Evolutionary conservation across 2,113 vertebrate genomes (phyloP), one percentile per base, ranked within the genome.

Genomic region (Hippocampus barbouri): DNA sequence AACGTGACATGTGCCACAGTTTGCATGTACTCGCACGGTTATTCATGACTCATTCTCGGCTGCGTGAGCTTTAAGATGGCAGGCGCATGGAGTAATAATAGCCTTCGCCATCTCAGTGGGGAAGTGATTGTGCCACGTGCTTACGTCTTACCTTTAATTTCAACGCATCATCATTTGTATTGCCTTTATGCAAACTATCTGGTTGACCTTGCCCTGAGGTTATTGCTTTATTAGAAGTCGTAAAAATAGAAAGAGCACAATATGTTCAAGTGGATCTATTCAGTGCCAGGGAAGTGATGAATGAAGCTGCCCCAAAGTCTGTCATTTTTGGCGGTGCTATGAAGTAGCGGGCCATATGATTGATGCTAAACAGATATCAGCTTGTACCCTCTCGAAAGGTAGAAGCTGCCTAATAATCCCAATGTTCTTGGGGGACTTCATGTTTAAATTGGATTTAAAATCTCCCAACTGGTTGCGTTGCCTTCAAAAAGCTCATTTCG

Each of bases 1-100:
- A 87, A 85, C 76, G 61, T 78, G 76, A 59, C 69, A 15, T 77
- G 71, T 76, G 69, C 75, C 63, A 80, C 49, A 6, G 34, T 30
- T 54, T 30, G 56, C 64, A 27, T 18, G 16, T 27, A 66, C 59
- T 30, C 34, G 59, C 9, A 8, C 59, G 16, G 16, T 9, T 9
- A 61, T 27, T 15, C 41, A 47, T 3, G 38, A 43, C 38, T 43
- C 61, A 20, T 40, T 63, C 40, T 77, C 59, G 41, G 49, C 40
- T 73, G 66, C 73, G 16, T 73, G 23, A 66, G 4, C 53, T 16
- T 25, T 47, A 57, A 49, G 68, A 25, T 77, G 75, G 77, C 53
- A 72, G n/a, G 34, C 12, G 68, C 34, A 66, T 49, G 10, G n/a
- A 38, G 56, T 75, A n/a, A 38, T 59, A 11, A 62, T 49, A 68